Base-by-base conservation (phyloP, 2,797 vertebrate genomes). In the Morus bassanus region DNA sequence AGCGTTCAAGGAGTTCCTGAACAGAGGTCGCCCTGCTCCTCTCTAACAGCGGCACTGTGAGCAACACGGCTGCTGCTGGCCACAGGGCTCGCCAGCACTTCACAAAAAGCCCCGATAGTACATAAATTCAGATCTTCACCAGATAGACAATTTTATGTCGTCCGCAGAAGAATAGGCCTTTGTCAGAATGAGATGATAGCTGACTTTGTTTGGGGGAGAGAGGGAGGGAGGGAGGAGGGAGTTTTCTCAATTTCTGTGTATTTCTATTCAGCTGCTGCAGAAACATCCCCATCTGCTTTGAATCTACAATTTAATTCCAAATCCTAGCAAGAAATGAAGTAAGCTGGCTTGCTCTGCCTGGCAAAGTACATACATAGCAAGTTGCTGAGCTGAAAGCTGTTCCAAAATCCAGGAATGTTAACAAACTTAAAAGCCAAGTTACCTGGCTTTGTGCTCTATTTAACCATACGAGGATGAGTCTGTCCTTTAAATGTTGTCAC, bases 211-310 rank as follows among this genome's bases (percentile, higher is more conserved):
- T 24, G 63, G 39, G 48, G 56, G 69, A 56, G 79, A n/a, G 56
- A 35, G 74, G 31, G 89, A 78, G 59, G 74, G 77, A 84, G 6
- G 35, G 54, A 41, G 41, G 27, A 79, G 57, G 4, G 24, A 81
- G 43, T 81, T 92, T 93, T 91, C 87, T 95, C 79, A 60, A 25
- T 92, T 95, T 85, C 73, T 92, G 50, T 64, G 82, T 78, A 73
- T 84, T 97, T 86, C 91, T 93, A 73, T 95, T 96, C 93, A 94
- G 89, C 87, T 91, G 79, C 68, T 70, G 87, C 85, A 93, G 95
- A 97, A 97, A 95, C 87, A 88, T 88, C 73, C 85, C 87, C 96
- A 96, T 96, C 95, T 97, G 96, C 93, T 97, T 96, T 93, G 89
- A 94, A 97, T 97, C 91, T 95, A 56, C 82, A 90, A 91, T 92